Percentiles rank a stretch among this genome's conserved stretches.
Conservation (phyloP, 2,888 invertebrate genomes). For the Nymphalis urticae region DNA sequence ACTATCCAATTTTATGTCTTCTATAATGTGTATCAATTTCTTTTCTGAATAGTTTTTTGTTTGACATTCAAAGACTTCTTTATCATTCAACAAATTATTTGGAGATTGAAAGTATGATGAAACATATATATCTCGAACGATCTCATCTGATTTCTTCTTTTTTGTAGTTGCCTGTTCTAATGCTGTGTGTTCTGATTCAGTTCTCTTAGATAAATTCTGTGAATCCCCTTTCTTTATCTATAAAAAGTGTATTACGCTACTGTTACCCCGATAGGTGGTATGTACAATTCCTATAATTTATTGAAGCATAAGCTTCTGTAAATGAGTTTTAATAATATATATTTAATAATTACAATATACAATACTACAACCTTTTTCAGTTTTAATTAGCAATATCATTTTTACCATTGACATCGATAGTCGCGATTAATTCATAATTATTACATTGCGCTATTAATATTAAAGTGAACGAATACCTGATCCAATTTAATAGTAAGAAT, state of each 20-base stretch:
- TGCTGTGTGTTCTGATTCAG: constrained; percentile 19
- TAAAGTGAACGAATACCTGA: constrained; percentile 49
- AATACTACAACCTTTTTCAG: too few relatives aligned
- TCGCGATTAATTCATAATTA: too few relatives aligned
- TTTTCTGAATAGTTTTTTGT: constrained; percentile 54
- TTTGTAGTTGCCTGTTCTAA: constrained; percentile 16
- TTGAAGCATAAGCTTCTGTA: too few relatives aligned
- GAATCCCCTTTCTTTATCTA: constrained; percentile 54
- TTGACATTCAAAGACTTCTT: constrained; percentile 35
- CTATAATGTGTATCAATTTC: constrained; percentile 68
- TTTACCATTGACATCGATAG: too few relatives aligned
- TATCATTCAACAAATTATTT: constrained; percentile 32
- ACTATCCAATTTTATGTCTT: constrained; percentile 60
- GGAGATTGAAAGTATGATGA: constrained; percentile 53
- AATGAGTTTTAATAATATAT: too few relatives aligned
- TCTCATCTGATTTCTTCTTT: constrained; percentile 39
- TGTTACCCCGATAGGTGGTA: too few relatives aligned
- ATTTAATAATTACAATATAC: too few relatives aligned
- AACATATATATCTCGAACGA: constrained; percentile 40
- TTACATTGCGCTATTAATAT: too few relatives aligned
- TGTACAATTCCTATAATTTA: too few relatives aligned
- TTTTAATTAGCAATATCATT: too few relatives aligned
- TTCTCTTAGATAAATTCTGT: constrained; percentile 29
- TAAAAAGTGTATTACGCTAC: constrained; percentile 3
- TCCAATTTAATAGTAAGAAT: constrained; percentile 55